These are phyloP conservation scores for Pygoscelis antarcticus DNA, from an alignment of 2,113 vertebrate genomes.

Conservation along the genomic window DNA sequence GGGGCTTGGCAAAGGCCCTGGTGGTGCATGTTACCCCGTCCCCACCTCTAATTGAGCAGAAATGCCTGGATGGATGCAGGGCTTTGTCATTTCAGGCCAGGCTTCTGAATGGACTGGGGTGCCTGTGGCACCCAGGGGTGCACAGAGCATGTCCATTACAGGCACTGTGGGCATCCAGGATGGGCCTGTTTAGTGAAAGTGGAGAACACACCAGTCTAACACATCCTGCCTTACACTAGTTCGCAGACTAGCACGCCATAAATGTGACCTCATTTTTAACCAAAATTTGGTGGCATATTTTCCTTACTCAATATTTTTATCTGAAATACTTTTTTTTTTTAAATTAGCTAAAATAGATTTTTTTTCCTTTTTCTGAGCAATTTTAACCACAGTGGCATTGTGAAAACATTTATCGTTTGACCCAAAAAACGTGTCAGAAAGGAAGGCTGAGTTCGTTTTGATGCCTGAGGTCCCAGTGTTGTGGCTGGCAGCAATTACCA, in stretches of 20 bases:
- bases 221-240: background rate
- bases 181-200: background rate
- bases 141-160: background rate
- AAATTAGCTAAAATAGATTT: background rate
- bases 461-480: background rate
- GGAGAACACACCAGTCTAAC: background rate
- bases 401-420: background rate
- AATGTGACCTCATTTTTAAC: background rate
- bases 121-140: background rate
- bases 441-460: background rate
- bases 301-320: background rate
- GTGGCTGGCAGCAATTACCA: background rate
- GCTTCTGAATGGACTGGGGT: background rate
- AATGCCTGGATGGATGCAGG: background rate
- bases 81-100: background rate
- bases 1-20: background rate
- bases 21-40: background rate
- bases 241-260: background rate
- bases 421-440: background rate
- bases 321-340: background rate
- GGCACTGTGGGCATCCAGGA: background rate
- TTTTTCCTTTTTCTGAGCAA: background rate
- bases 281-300: background rate
- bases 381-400: background rate
- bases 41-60: background rate